Percentiles rank a stretch among this genome's conserved stretches.
phyloP scores from a whole-genome alignment of 2,888 invertebrate species.

The Dicyrtoma fusca region DNA sequence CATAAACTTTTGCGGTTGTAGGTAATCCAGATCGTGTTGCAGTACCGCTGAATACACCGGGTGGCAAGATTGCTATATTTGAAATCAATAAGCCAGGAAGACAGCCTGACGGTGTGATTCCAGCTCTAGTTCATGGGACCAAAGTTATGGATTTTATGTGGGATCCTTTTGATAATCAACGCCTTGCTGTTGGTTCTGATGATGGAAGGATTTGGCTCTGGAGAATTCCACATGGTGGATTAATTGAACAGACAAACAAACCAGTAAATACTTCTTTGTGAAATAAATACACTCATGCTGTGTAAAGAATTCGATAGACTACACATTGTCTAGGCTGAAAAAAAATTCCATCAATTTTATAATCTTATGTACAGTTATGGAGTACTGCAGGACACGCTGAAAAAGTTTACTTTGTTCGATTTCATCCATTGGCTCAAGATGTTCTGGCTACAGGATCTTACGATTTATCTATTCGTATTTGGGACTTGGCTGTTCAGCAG shows the following conservation, averaged over 20 bases:
- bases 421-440: slow-evolving; percentile 85
- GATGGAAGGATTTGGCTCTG: slow-evolving; percentile 82
- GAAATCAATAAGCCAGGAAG: slow-evolving; percentile 71
- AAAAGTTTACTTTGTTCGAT: slow-evolving; percentile 88
- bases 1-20: slow-evolving; percentile 59
- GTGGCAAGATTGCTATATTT: slow-evolving; percentile 85
- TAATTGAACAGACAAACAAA: slow-evolving; percentile 77
- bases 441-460: slow-evolving; percentile 86
- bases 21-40: slow-evolving; percentile 86
- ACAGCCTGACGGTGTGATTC: slow-evolving; percentile 77
- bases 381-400: slow-evolving; percentile 75
- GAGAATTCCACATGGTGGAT: slow-evolving; percentile 74
- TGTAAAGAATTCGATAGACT: slow-evolving; percentile 64
- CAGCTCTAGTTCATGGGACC: slow-evolving; percentile 86
- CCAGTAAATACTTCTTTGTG: slow-evolving; percentile 67
- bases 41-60: slow-evolving; percentile 86
- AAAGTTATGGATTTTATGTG: slow-evolving; percentile 90
- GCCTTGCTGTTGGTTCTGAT: slow-evolving; percentile 83
- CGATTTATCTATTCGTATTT: slow-evolving; percentile 85
- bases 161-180: slow-evolving; percentile 84
- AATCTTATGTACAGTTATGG: too few species aligned
- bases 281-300: slow-evolving; percentile 72
- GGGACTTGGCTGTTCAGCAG: slow-evolving; percentile 71
- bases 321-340: neutral
- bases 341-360: too few species aligned